Conservation (phyloP, 1,140 invertebrate species). For the Drosophila melanogaster region DNA sequence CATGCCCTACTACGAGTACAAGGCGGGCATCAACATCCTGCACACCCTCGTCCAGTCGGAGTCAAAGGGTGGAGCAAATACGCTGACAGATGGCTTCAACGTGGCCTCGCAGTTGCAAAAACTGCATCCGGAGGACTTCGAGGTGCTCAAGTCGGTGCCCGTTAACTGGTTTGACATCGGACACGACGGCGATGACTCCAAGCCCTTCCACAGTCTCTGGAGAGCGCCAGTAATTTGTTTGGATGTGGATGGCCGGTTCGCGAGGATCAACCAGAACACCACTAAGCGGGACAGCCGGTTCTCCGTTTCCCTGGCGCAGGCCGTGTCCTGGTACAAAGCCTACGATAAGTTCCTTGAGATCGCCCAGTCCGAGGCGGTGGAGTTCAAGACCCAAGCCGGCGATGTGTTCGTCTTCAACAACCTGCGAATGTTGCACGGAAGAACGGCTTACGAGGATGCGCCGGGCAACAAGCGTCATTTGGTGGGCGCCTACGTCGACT, state of each 20-base stretch:
- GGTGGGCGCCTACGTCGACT: constrained; percentile 89
- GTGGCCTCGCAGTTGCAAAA: constrained; percentile 86
- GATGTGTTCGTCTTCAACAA: constrained; percentile 90
- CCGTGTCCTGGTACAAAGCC: constrained; percentile 88
- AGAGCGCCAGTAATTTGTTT: constrained; percentile 87
- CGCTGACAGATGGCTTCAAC: constrained; percentile 87
- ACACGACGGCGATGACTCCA: constrained; percentile 85
- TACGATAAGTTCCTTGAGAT: constrained; percentile 86
- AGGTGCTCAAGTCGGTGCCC: constrained; percentile 86
- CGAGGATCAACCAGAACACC: constrained; percentile 87
- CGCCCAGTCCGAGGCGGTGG: constrained; percentile 85
- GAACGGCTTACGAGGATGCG: constrained; percentile 87
- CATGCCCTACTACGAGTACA: constrained; percentile 90
- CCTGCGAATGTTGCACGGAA: constrained; percentile 88
- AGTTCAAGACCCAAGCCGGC: constrained; percentile 87
- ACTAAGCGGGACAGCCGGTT: constrained; percentile 88
- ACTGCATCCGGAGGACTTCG: constrained; percentile 86
- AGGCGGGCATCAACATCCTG: constrained; percentile 88
- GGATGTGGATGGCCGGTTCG: constrained; percentile 86
- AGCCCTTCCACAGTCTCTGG: constrained; percentile 87
- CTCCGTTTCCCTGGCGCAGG: constrained; percentile 86
- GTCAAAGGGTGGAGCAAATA: constrained; percentile 87
- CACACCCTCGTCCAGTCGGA: constrained; percentile 88
- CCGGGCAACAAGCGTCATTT: constrained; percentile 86
- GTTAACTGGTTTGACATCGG: constrained; percentile 89